Evolutionary conservation across 2,113 vertebrate species (phyloP).

Genomic region (Isichthys henryi): DNA sequence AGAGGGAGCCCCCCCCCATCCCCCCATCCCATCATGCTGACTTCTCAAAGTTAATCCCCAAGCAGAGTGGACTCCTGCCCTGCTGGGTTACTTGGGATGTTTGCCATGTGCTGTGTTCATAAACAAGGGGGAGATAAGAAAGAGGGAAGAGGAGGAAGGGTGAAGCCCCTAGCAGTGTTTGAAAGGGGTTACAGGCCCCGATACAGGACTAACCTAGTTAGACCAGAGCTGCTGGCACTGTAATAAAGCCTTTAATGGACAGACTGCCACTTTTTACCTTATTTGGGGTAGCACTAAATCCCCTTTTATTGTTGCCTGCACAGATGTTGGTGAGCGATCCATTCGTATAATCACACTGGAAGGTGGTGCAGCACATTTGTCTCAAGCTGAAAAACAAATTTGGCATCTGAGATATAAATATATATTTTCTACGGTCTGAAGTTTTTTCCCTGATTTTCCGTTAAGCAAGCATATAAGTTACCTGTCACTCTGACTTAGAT

Average conservation of each 20-base stretch:
- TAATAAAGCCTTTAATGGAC: conserved; percentile 99
- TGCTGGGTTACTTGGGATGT: neutral
- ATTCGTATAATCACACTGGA: conserved; percentile 87
- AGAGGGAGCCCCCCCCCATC: neutral
- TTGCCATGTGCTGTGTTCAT: neutral
- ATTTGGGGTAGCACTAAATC: conserved; percentile 95
- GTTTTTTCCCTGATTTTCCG: conserved; percentile 46
- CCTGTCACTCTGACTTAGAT: conserved; percentile 89
- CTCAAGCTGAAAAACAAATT: conserved; percentile 67
- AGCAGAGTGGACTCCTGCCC: neutral
- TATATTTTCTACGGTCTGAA: conserved; percentile 55
- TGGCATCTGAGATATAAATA: conserved; percentile 38
- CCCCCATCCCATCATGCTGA: neutral
- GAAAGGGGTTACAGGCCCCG: conserved; percentile 79
- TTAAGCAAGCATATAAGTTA: conserved; percentile 71
- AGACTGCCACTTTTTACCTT: conserved; percentile 84
- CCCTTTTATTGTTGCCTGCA: conserved; percentile 96
- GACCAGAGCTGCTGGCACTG: conserved; percentile 91
- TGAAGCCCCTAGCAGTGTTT: conserved; percentile 72
- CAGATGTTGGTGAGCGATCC: conserved; percentile 98
- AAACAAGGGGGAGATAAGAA: conserved; percentile 24
- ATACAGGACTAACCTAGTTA: conserved; percentile 94
- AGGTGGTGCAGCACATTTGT: conserved; percentile 70
- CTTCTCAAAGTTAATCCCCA: conserved; percentile 3
- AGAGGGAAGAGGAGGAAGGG: conserved; percentile 1